phyloP scores from a whole-genome alignment of 2,113 vertebrate genomes.

The Corythornis vintsioides region DNA sequence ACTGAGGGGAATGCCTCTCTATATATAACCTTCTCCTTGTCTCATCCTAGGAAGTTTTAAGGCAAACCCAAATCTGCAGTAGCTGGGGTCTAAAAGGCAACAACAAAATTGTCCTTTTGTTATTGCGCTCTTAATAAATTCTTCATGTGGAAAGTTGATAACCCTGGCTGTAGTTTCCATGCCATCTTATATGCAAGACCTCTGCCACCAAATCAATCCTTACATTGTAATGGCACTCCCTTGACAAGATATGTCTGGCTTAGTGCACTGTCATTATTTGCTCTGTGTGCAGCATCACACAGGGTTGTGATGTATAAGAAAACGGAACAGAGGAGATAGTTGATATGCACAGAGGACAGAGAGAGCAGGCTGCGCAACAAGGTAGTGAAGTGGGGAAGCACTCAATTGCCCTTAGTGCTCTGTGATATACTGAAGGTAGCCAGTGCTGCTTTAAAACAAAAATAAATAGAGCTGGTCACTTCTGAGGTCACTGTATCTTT shows the following conservation, averaged over 20 bases:
- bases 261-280: conserved; percentile 64
- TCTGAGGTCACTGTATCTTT: conserved; percentile 12
- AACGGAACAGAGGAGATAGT: conserved; percentile 4
- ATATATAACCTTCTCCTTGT: neutral
- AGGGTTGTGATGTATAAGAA: conserved; percentile 2
- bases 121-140: conserved; percentile 61
- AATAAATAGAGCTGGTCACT: conserved; percentile 20
- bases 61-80: neutral
- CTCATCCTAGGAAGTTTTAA: neutral
- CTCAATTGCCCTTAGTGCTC: conserved; percentile 10
- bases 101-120: conserved; percentile 40
- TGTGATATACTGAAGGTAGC: conserved; percentile 10
- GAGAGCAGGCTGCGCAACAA: conserved; percentile 3
- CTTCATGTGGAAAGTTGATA: conserved; percentile 39
- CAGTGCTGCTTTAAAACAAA: neutral
- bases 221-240: conserved; percentile 48
- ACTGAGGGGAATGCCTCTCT: neutral
- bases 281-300: conserved; percentile 31
- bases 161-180: conserved; percentile 23
- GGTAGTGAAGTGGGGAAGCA: neutral
- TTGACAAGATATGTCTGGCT: conserved; percentile 71
- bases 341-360: conserved; percentile 30
- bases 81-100: conserved; percentile 15
- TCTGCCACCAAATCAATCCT: conserved; percentile 70
- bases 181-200: conserved; percentile 64